Percentiles rank a stretch among this genome's conserved stretches.
Evolutionary conservation across 1,140 invertebrate genomes (phyloP).

Genomic region (Eumaeus atala): DNA sequence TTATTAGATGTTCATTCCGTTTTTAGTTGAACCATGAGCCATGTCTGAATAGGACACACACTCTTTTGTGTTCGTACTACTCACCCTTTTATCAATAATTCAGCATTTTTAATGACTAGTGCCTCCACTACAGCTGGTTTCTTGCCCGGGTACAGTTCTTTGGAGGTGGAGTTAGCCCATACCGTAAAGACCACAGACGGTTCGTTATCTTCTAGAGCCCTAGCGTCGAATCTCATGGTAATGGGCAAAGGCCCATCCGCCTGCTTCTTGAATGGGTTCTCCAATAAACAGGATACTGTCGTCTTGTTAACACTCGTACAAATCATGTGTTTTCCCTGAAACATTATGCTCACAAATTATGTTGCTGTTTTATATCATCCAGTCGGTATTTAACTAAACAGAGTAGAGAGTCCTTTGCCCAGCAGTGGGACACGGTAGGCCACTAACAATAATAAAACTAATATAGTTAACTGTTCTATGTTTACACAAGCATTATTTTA

Average conservation of each 20-base stretch:
- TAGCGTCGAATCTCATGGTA: slow-evolving; percentile 86
- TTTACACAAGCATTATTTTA: no score
- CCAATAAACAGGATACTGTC: slow-evolving; percentile 85
- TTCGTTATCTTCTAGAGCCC: slow-evolving; percentile 81
- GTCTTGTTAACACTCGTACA: slow-evolving; percentile 85
- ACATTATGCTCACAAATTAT: slow-evolving; percentile 22
- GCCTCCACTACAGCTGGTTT: slow-evolving; percentile 75
- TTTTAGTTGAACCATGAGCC: no score
- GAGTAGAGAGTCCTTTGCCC: no score
- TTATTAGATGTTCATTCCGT: no score
- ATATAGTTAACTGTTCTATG: no score
- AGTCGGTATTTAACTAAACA: no score
- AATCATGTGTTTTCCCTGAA: slow-evolving; percentile 75
- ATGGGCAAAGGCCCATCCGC: slow-evolving; percentile 74
- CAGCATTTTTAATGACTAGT: slow-evolving; percentile 86
- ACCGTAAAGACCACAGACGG: slow-evolving; percentile 81
- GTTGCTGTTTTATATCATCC: slow-evolving; percentile 1
- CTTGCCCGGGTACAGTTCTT: slow-evolving; percentile 76
- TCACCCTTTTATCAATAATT: slow-evolving; percentile 87
- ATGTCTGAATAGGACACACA: neutral
- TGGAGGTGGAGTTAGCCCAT: slow-evolving; percentile 91
- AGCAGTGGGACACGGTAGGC: no score
- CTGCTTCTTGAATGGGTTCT: slow-evolving; percentile 89
- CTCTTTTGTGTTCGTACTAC: slow-evolving; percentile 9
- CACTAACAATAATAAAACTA: no score